Evolutionary conservation across 2,888 invertebrate species (phyloP).

Genomic region (Mayetiola destructor): DNA sequence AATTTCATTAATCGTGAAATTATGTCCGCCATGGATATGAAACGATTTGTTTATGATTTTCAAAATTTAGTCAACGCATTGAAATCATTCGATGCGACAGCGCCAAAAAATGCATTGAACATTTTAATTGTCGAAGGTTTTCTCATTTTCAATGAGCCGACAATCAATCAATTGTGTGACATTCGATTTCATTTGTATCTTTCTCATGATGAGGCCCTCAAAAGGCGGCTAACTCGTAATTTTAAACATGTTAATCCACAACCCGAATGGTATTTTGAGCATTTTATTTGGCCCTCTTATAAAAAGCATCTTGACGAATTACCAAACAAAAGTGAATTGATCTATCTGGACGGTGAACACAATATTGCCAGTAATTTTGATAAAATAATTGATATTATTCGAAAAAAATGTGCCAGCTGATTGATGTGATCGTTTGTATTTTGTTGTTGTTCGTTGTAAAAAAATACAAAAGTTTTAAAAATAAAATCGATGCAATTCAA

Average conservation of each 20-base stretch:
- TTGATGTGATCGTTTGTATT: no score
- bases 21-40: conserved; percentile 56
- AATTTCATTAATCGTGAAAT: conserved; percentile 65
- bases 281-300: conserved; percentile 77
- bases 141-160: conserved; percentile 52
- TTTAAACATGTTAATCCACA: conserved; percentile 67
- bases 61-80: neutral
- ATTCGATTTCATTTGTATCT: conserved; percentile 60
- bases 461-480: no score
- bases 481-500: no score
- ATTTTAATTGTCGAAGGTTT: conserved; percentile 65
- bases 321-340: neutral
- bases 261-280: conserved; percentile 73
- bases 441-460: no score
- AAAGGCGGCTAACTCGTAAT: conserved; percentile 44
- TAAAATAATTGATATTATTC: neutral
- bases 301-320: conserved; percentile 39
- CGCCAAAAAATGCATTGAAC: conserved; percentile 25
- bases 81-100: neutral
- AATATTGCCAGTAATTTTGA: neutral
- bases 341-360: conserved; percentile 14
- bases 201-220: conserved; percentile 48
- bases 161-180: conserved; percentile 51
- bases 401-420: no score
- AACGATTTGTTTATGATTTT: conserved; percentile 49